A percentile compares a stretch with the other conserved stretches of the same genome.
Evolutionary conservation across 1,140 invertebrate genomes (phyloP).

Genomic region (Brachionus paranguensis): DNA sequence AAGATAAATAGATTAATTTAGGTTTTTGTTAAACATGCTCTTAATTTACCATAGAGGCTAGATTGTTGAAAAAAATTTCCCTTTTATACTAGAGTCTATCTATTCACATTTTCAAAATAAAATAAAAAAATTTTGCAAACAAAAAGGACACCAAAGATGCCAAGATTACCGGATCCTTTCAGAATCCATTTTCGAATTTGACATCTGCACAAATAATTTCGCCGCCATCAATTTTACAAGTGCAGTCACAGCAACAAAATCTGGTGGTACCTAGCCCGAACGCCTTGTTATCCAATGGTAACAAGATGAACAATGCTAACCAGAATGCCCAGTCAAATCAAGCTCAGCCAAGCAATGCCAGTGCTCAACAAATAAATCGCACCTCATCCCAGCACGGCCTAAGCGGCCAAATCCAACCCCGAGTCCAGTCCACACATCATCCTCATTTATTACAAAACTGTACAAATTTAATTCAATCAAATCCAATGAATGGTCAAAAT

Average conservation of each 20-base stretch:
- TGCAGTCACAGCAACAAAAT: conserved; percentile 13
- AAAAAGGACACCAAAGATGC: conserved; percentile 7
- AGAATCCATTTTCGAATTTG: conserved; percentile 29
- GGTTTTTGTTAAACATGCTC: too few relatives aligned
- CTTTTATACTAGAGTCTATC: too few relatives aligned
- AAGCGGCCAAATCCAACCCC: not conserved
- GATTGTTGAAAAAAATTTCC: too few relatives aligned
- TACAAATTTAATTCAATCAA: conserved; percentile 33
- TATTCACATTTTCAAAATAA: too few relatives aligned
- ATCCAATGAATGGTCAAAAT: conserved; percentile 7
- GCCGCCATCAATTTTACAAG: not conserved
- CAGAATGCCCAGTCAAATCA: not conserved
- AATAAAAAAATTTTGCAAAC: not conserved
- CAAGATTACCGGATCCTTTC: not conserved
- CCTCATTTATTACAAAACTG: conserved; percentile 37
- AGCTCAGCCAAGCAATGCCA: not conserved
- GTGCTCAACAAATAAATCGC: not conserved
- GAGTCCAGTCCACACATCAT: not conserved
- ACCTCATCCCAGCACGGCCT: not conserved
- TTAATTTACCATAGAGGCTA: too few relatives aligned
- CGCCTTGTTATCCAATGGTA: not conserved
- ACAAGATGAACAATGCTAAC: not conserved
- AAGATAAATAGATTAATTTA: too few relatives aligned
- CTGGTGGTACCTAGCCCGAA: conserved; percentile 21
- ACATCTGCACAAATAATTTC: conserved; percentile 38